Conservation (phyloP, 2,888 invertebrate genomes). For the Trichogramma dendrolimi region DNA sequence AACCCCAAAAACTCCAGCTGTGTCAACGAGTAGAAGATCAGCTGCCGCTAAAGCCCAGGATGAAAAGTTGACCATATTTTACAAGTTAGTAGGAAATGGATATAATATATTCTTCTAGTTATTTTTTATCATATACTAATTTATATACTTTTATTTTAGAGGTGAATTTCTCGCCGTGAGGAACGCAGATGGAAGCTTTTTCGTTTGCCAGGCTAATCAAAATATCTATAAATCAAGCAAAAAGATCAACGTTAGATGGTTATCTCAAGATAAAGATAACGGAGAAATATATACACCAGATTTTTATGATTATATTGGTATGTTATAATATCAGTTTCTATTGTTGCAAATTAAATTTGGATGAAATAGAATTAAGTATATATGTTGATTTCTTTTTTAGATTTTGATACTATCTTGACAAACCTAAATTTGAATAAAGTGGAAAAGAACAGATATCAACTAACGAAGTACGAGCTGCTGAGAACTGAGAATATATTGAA, state of each 20-base stretch:
- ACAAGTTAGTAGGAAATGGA: constrained; percentile 59
- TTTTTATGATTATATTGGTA: constrained; percentile 84
- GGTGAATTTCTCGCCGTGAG: constrained; percentile 88
- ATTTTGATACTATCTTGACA: constrained; percentile 85
- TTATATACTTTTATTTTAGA: constrained; percentile 52
- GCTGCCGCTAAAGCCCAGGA: constrained; percentile 59
- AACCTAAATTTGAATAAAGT: constrained; percentile 74
- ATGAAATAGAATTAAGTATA: neutral
- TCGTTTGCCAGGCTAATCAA: constrained; percentile 84
- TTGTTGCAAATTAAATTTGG: constrained; percentile 12
- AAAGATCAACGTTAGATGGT: constrained; percentile 85
- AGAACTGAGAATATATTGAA: constrained; percentile 80
- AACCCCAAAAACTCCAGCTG: constrained; percentile 59
- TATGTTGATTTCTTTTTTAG: constrained; percentile 50
- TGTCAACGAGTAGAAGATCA: constrained; percentile 72
- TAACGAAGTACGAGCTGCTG: constrained; percentile 70
- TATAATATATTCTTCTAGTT: neutral
- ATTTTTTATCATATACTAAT: neutral
- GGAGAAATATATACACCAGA: constrained; percentile 80
- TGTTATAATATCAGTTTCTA: constrained; percentile 13
- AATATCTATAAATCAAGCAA: constrained; percentile 83
- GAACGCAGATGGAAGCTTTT: constrained; percentile 83
- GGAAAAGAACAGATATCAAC: constrained; percentile 66
- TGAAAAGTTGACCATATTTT: constrained; percentile 80
- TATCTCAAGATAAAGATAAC: constrained; percentile 70